Base-by-base conservation (phyloP, 2,113 vertebrate species). In the Strigops habroptila region DNA sequence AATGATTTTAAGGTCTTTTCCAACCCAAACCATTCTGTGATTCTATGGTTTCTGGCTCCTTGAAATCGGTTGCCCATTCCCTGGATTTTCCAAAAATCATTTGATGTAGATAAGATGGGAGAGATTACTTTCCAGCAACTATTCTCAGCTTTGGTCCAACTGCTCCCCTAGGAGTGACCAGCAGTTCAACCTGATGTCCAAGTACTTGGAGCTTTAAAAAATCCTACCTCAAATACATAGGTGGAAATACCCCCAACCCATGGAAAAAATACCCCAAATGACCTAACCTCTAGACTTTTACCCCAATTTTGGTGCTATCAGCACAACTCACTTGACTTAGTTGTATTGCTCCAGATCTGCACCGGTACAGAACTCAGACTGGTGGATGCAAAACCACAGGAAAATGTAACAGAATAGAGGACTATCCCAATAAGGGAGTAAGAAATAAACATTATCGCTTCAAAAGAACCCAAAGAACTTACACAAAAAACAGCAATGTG, bases 401-500 rank as follows among this genome's bases (percentile, higher is more conserved):
- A 37, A 90, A 95, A 91, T 63, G 31, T 11, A 51, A 49, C 9
- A 62, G 48, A 73, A 37, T 24, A 53, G 37, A 93, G 51, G 19
- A 74, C 48, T 49, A 41, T 41, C n/a, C 27, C 60, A 53, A 24
- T 63, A 75, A 67, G 24, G 51, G 43, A 70, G 43, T 63, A 60
- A 83, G 68, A 88, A 85, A 60, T 13, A 80, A 69, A 91, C 37
- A 86, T 88, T 90, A 59, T 83, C 60, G 81, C 82, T 90, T 96
- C 95, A 81, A 90, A 95, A 91, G 49, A 13, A 86, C 39, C 19
- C 37, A n/a, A 59, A 78, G 64, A 91, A 33, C 44, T 68, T 80
- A 49, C 84, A 80, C 76, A 27, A 88, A 68, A 92, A 79, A 13
- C 28, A 93, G 11, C 44, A 91, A 68, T 44, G 9, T 39, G 35